Evolutionary conservation across 2,888 invertebrate genomes (phyloP).

Genomic region (Dynastes maya): DNA sequence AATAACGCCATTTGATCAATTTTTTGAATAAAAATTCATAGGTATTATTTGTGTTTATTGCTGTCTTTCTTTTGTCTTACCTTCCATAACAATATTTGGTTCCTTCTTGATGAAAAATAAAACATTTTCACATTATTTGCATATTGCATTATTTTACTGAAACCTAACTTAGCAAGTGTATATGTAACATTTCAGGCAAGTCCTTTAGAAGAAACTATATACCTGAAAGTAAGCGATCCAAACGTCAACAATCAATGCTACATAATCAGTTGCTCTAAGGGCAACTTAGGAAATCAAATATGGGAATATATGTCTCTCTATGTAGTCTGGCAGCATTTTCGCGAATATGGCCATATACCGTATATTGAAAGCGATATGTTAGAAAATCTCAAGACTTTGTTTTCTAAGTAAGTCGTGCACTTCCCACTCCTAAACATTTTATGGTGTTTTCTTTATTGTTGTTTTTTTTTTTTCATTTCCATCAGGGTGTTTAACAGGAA

Average conservation of each 20-base stretch:
- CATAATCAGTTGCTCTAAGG: slow-evolving; percentile 11
- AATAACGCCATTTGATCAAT: no score
- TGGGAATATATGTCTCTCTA: slow-evolving; percentile 53
- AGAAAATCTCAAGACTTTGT: slow-evolving; percentile 40
- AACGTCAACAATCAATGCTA: neutral
- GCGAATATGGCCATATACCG: slow-evolving; percentile 28
- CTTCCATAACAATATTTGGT: no score
- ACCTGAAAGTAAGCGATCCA: neutral
- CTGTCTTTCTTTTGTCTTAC: no score
- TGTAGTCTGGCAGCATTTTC: slow-evolving; percentile 40
- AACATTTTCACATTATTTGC: no score
- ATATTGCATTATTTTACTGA: no score
- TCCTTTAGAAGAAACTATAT: neutral
- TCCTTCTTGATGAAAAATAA: no score
- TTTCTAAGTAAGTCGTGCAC: slow-evolving; percentile 43
- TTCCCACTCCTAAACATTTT: no score
- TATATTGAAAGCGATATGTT: slow-evolving; percentile 36
- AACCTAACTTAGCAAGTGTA: no score
- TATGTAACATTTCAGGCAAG: no score
- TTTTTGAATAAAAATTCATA: no score
- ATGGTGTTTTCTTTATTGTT: no score
- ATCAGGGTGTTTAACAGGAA: neutral
- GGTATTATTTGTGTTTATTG: no score
- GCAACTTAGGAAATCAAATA: slow-evolving; percentile 50
- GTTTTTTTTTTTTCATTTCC: neutral